A percentile compares a stretch with the other conserved stretches of the same genome.
These are phyloP conservation scores for Dallia pectoralis DNA, from an alignment of 2,797 vertebrate species.

Conservation along the genomic window DNA sequence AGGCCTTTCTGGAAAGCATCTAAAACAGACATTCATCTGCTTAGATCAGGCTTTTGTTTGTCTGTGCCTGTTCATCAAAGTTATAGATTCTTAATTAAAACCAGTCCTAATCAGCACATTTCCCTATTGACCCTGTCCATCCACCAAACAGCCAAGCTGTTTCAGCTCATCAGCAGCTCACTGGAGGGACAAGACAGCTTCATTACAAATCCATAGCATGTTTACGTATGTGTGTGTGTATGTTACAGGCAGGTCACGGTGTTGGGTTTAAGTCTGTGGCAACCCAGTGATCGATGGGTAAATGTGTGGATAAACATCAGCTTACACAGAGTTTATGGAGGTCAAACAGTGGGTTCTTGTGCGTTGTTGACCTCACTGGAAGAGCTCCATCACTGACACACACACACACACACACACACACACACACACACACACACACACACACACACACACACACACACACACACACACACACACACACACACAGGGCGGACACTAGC, in stretches of 20 bases:
- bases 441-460: background rate
- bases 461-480: no score
- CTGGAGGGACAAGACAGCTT: constrained; percentile 69
- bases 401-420: constrained; percentile 5
- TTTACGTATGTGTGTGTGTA: background rate
- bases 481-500: no score
- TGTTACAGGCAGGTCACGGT: background rate
- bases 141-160: constrained; percentile 56
- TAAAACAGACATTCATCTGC: no score
- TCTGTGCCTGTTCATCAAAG: constrained; percentile 39
- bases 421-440: no score
- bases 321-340: no score
- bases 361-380: no score
- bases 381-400: constrained; percentile 34
- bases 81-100: constrained; percentile 72
- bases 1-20: no score
- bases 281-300: no score
- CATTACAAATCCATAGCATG: constrained; percentile 69
- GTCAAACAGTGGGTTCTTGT: no score
- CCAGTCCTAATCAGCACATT: constrained; percentile 69
- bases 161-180: constrained; percentile 74
- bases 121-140: background rate
- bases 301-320: background rate
- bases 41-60: background rate
- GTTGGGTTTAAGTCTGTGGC: background rate